Evolutionary conservation across 2,113 vertebrate genomes (phyloP), one percentile per base, ranked within the genome.

Genomic region (Nothobranchius kuhntae): DNA sequence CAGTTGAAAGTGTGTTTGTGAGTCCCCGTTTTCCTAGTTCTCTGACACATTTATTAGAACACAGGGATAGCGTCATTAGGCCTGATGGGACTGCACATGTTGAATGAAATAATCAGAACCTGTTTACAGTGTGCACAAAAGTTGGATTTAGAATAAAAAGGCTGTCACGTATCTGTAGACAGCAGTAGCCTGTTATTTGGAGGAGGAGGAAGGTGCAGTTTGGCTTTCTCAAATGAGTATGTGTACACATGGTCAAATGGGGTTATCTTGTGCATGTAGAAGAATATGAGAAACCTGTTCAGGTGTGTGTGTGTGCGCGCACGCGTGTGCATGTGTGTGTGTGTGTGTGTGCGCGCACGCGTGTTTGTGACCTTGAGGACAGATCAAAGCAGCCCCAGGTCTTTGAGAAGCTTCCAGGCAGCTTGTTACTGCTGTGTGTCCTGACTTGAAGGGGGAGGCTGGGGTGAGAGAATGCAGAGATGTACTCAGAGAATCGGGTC

Each of bases 361-460:
- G 50, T 13, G 47, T 38, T 51, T 45, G 58, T 58, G 67, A 82
- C 83, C 72, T 85, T 58, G 80, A 69, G 61, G 59, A 59, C 50
- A 48, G 83, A 90, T 90, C 85, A 89, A 89, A 90, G 86, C 65
- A 14, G 59, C 46, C n/a, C 7, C 68, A 17, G 75, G 77, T 65
- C 82, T 91, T 89, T 89, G 86, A 89, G 81, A 71, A 46, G 74
- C 71, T 83, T 89, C 83, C 88, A 85, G 75, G 74, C 67, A 67
- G 74, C 71, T 77, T 78, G 66, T 77, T 55, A 61, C 76, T 53
- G 56, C 81, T 70, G 63, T 69, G 58, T 64, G 40, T 74, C 54
- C 1, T 53, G 48, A 64, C 55, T 77, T 26, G 69, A 62, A 71
- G 51, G n/a, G 46, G 26, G 61, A 47, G 50, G 42, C 57, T 38